Percentiles rank a stretch among this genome's conserved stretches.
These are phyloP conservation scores for Sparidentex hasta DNA, from an alignment of 2,797 vertebrate genomes.

Conservation along the genomic window DNA sequence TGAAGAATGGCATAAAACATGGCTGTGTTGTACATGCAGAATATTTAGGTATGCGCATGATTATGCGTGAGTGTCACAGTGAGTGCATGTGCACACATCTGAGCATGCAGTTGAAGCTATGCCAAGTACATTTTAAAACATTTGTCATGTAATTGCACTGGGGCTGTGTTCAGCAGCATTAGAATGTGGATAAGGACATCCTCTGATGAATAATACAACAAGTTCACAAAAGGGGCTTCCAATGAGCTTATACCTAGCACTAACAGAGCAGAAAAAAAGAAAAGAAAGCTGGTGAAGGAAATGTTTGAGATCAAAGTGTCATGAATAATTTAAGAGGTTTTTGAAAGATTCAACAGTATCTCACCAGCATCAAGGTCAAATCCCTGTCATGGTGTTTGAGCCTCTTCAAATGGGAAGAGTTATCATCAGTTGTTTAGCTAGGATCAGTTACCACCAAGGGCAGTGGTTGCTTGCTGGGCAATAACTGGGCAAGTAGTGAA, in stretches of 20 bases:
- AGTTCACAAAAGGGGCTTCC: constrained; percentile 87
- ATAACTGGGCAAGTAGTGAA: neutral
- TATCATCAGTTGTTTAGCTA: constrained; percentile 61
- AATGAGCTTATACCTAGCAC: constrained; percentile 82
- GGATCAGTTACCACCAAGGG: constrained; percentile 54
- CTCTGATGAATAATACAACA: constrained; percentile 94
- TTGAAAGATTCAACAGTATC: constrained; percentile 93
- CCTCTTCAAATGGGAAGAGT: constrained; percentile 85
- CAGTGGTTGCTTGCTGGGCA: constrained; percentile 21
- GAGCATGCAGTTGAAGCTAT: constrained; percentile 16
- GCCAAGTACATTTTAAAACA: constrained; percentile 62
- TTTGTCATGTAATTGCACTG: constrained; percentile 75
- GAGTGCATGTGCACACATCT: constrained; percentile 11
- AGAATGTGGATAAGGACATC: constrained; percentile 80
- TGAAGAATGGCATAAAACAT: constrained; percentile 7
- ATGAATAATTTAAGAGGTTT: constrained; percentile 96
- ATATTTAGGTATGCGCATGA: constrained; percentile 15
- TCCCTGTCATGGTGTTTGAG: constrained; percentile 84
- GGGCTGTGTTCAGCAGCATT: constrained; percentile 60
- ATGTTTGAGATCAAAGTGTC: constrained; percentile 90
- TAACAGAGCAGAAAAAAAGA: constrained; percentile 44
- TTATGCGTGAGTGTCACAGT: constrained; percentile 6
- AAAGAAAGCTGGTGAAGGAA: constrained; percentile 72
- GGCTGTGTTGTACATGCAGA: constrained; percentile 17
- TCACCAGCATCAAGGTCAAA: constrained; percentile 90